A percentile compares a stretch with the other conserved stretches of the same genome.
Conservation (phyloP, 64 coral and sea anemone species). For the Actinia equina region DNA sequence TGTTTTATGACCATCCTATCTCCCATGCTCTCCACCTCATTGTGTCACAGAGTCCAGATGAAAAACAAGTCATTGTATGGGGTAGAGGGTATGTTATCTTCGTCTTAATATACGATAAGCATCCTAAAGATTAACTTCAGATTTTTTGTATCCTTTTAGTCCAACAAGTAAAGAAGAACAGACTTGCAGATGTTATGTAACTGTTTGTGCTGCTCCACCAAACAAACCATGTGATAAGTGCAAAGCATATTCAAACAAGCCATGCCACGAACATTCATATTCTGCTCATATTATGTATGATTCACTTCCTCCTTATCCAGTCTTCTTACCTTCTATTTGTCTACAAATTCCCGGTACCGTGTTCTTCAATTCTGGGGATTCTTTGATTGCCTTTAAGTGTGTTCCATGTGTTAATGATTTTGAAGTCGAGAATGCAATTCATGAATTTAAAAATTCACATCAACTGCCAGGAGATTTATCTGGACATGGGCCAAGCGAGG, state of each 20-base stretch:
- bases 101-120: background rate
- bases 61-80: conserved; percentile 43
- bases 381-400: conserved; percentile 59
- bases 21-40: conserved; percentile 40
- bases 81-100: conserved; percentile 25
- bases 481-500: background rate
- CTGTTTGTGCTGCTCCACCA: conserved; percentile 64
- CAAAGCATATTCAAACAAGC: conserved; percentile 14
- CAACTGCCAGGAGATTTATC: background rate
- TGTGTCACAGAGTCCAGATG: conserved; percentile 46
- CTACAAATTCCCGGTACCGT: conserved; percentile 56
- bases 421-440: background rate
- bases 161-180: conserved; percentile 33
- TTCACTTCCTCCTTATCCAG: conserved; percentile 62
- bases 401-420: background rate
- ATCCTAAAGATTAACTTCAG: no score
- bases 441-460: background rate
- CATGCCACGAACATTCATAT: conserved; percentile 65
- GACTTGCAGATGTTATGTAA: conserved; percentile 64
- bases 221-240: conserved; percentile 28
- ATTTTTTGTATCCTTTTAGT: background rate
- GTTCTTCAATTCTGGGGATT: conserved; percentile 73
- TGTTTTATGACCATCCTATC: conserved; percentile 41
- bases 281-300: conserved; percentile 65
- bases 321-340: conserved; percentile 50